A percentile compares a stretch with the other conserved stretches of the same genome.
Evolutionary conservation across 2,888 invertebrate species (phyloP).

Genomic region (Saturnia japonica): DNA sequence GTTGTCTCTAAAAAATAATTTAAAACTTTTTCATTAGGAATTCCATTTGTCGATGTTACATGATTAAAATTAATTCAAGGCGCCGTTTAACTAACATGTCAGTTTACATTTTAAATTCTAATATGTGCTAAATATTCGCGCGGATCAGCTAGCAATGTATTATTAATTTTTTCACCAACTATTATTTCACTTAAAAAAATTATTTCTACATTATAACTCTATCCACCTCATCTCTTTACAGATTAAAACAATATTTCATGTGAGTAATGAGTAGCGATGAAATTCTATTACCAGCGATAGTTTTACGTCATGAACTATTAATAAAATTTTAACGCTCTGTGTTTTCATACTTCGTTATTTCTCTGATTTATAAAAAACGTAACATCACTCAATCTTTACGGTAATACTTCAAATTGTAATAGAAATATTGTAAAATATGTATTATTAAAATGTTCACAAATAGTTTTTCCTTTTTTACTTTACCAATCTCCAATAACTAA

Average conservation of each 20-base stretch:
- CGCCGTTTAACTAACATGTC: no score
- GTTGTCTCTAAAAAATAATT: no score
- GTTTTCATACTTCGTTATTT: conserved; percentile 19
- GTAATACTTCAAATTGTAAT: neutral
- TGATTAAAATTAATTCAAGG: no score
- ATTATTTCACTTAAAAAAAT: neutral
- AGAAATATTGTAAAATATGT: neutral
- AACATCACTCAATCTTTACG: neutral
- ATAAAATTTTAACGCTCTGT: neutral
- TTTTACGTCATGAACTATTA: conserved; percentile 1
- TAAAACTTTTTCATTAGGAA: no score
- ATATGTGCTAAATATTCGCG: no score
- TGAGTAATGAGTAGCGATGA: neutral
- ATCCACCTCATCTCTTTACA: neutral
- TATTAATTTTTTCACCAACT: no score
- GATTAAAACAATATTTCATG: neutral
- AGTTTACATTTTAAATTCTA: no score
- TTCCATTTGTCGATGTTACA: no score
- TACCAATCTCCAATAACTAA: neutral
- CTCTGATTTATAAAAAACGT: neutral
- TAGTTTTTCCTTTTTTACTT: neutral
- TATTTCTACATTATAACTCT: neutral
- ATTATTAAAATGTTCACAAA: neutral
- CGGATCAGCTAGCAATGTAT: no score
- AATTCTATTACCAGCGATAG: neutral